Percentiles rank a stretch among this genome's conserved stretches.
Conservation (phyloP, 2,888 invertebrate genomes). For the Sipunculus nudus region DNA sequence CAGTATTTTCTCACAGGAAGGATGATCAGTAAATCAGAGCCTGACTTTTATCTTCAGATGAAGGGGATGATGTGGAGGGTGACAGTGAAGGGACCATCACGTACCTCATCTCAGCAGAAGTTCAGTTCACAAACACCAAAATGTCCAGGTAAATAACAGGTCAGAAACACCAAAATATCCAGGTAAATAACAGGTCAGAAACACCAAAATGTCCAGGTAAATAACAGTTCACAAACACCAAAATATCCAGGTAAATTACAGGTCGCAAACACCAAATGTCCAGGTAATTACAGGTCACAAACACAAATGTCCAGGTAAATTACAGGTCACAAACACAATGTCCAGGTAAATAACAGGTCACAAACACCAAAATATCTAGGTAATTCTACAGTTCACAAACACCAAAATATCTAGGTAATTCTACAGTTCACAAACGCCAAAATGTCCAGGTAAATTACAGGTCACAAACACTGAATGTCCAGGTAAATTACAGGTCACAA, state of each 20-base stretch:
- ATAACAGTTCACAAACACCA: conserved; percentile 91
- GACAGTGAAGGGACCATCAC: conserved; percentile 85
- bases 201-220: conserved; percentile 88
- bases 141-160: conserved; percentile 71
- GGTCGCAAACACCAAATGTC: conserved; percentile 83
- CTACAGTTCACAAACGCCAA: conserved; percentile 78
- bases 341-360: conserved; percentile 68
- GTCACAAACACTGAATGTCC: conserved; percentile 85
- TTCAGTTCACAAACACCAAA: conserved; percentile 90
- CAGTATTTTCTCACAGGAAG: no score
- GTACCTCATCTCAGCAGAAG: conserved; percentile 91
- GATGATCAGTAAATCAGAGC: no score
- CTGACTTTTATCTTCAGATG: conserved; percentile 34
- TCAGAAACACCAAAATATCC: conserved; percentile 83
- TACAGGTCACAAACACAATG: conserved; percentile 90
- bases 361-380: conserved; percentile 86
- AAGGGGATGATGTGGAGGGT: conserved; percentile 86
- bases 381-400: conserved; percentile 90
- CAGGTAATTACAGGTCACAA: conserved; percentile 71
- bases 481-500: conserved; percentile 71
- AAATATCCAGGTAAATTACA: conserved; percentile 73
- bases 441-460: conserved; percentile 88
- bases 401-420: conserved; percentile 78
- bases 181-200: conserved; percentile 71
- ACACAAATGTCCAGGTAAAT: conserved; percentile 89